A percentile compares a stretch with the other conserved stretches of the same genome.
These are phyloP conservation scores for Campoplex capitator DNA, from an alignment of 2,888 invertebrate species.

Conservation along the genomic window DNA sequence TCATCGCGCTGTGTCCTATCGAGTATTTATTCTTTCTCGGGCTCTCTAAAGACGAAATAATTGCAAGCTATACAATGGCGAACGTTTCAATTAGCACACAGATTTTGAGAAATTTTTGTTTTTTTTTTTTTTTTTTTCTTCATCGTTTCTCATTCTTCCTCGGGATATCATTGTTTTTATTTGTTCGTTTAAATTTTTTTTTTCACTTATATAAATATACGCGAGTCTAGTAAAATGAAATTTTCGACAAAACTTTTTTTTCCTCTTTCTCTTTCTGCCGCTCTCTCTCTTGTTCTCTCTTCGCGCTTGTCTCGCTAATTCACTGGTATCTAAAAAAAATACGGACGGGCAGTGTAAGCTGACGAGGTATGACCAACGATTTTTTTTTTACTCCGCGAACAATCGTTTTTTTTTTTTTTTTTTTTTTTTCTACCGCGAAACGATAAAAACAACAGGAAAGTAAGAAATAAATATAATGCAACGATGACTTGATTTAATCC, in stretches of 20 bases:
- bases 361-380: slow-evolving; percentile 75
- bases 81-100: slow-evolving; percentile 27
- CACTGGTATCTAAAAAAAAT: slow-evolving; percentile 68
- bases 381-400: slow-evolving; percentile 45
- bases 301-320: slow-evolving; percentile 58
- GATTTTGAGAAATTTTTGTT: slow-evolving; percentile 16
- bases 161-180: background rate
- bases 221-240: slow-evolving; percentile 34
- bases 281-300: slow-evolving; percentile 1
- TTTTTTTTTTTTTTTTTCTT: slow-evolving; percentile 4
- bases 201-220: slow-evolving; percentile 29
- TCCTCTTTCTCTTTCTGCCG: background rate
- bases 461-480: background rate
- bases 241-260: slow-evolving; percentile 17
- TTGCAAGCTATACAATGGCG: slow-evolving; percentile 35
- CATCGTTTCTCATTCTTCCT: background rate
- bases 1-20: slow-evolving; percentile 16
- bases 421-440: slow-evolving; percentile 45
- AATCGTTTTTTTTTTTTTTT: slow-evolving; percentile 37
- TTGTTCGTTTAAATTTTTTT: background rate
- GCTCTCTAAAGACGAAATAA: slow-evolving; percentile 38
- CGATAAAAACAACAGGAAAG: slow-evolving; percentile 37
- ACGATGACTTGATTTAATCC: background rate
- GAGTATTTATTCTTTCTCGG: slow-evolving; percentile 14
- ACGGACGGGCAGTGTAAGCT: slow-evolving; percentile 81